Conservation (phyloP, 1,140 invertebrate species). For the Papilio glaucus region DNA sequence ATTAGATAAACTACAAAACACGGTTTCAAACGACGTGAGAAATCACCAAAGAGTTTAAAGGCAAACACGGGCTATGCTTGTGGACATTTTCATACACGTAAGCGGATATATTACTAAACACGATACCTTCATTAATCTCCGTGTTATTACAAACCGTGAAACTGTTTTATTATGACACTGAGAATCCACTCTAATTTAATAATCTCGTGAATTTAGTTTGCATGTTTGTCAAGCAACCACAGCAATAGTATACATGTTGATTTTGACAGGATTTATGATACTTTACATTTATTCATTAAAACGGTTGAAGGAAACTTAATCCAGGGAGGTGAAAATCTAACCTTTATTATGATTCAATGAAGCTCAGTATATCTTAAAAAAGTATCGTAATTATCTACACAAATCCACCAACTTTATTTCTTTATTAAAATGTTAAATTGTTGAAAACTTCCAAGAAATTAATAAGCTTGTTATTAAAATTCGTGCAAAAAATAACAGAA, state of each 20-base stretch:
- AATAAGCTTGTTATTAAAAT: constrained; percentile 35
- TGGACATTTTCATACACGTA: constrained; percentile 23
- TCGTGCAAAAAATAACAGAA: constrained; percentile 35
- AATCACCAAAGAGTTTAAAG: constrained; percentile 42
- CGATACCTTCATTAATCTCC: constrained; percentile 21
- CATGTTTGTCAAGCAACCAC: not conserved
- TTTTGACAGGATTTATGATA: not conserved
- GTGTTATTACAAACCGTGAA: constrained; percentile 22
- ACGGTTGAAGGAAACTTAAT: too few relatives aligned
- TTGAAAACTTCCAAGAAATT: constrained; percentile 25
- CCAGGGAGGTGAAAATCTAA: too few relatives aligned
- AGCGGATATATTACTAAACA: constrained; percentile 4
- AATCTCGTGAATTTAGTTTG: not conserved
- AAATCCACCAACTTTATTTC: not conserved
- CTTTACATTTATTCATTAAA: not conserved
- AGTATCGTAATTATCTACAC: constrained; percentile 3
- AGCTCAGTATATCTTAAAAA: constrained; percentile 1
- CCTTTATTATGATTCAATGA: constrained; percentile 6
- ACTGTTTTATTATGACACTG: not conserved
- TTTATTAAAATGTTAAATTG: constrained; percentile 14
- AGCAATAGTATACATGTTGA: not conserved
- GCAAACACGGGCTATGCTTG: constrained; percentile 12
- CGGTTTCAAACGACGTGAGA: constrained; percentile 62
- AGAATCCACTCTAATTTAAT: constrained; percentile 6
- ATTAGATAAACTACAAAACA: constrained; percentile 76